phyloP scores from a whole-genome alignment of 2,888 invertebrate species.

The Caenorhabditis sp. region DNA sequence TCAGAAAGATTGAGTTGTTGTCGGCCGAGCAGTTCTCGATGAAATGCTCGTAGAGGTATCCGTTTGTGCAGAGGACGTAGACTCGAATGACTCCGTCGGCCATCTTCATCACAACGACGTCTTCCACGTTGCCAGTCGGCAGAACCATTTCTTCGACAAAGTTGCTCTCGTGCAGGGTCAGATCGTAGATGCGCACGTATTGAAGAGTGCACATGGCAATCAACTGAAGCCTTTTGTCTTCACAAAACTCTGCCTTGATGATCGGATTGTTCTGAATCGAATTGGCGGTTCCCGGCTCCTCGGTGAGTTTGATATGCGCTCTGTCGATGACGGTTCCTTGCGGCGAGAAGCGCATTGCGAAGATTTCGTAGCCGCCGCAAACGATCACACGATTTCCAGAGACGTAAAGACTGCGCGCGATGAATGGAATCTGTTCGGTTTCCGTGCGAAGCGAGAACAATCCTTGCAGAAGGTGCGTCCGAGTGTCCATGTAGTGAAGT shows the following conservation, averaged over 20 bases:
- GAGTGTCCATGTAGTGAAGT: constrained; percentile 44
- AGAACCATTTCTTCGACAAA: constrained; percentile 64
- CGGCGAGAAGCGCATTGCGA: constrained; percentile 52
- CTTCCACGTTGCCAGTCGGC: constrained; percentile 60
- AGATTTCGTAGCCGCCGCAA: constrained; percentile 58
- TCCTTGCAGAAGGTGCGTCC: constrained; percentile 32
- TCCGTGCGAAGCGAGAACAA: constrained; percentile 46
- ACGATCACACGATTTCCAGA: constrained; percentile 55
- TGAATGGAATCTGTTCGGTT: constrained; percentile 60
- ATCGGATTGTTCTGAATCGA: constrained; percentile 57
- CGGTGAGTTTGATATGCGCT: constrained; percentile 38
- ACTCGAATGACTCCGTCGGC: constrained; percentile 27
- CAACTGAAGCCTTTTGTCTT: constrained; percentile 11
- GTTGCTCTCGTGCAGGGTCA: constrained; percentile 35
- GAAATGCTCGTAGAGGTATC: constrained; percentile 57
- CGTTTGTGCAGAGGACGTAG: constrained; percentile 50
- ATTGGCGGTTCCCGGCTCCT: constrained; percentile 17
- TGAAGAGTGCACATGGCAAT: constrained; percentile 56
- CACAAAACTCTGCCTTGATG: constrained; percentile 38
- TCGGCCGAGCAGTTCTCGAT: constrained; percentile 32
- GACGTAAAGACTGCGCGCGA: constrained; percentile 37
- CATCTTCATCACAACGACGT: constrained; percentile 41
- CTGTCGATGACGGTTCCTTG: constrained; percentile 59
- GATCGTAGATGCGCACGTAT: constrained; percentile 59
- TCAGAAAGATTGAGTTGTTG: constrained; percentile 61